These are phyloP conservation scores for Drosophila sucinea DNA, from an alignment of 1,140 invertebrate species.

Conservation along the genomic window DNA sequence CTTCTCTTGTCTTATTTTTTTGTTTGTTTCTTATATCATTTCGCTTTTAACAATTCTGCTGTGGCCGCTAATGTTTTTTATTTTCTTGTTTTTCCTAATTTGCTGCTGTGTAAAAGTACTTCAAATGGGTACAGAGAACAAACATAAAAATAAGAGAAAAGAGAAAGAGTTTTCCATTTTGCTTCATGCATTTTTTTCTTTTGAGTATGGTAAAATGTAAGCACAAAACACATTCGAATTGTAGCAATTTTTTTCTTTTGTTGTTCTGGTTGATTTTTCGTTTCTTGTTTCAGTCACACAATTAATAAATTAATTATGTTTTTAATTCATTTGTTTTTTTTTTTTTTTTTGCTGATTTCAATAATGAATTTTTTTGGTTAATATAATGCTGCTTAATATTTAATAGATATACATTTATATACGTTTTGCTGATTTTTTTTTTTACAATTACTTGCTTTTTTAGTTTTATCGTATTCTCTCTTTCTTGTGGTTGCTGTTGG, in stretches of 20 bases:
- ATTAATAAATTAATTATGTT: constrained; percentile 28
- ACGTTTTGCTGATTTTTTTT: constrained; percentile 65
- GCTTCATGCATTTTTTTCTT: background rate
- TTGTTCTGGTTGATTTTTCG: constrained; percentile 25
- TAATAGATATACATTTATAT: constrained; percentile 78
- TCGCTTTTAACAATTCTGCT: constrained; percentile 31
- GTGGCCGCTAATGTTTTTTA: constrained; percentile 14
- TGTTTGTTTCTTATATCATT: constrained; percentile 14
- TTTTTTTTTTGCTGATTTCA: constrained; percentile 65
- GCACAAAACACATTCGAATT: constrained; percentile 59
- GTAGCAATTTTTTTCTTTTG: constrained; percentile 32
- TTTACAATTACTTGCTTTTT: constrained; percentile 54
- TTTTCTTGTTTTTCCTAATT: constrained; percentile 30
- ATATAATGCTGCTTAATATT: constrained; percentile 80
- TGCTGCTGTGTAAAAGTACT: constrained; percentile 41
- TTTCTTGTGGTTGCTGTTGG: constrained; percentile 12
- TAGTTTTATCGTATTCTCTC: constrained; percentile 32
- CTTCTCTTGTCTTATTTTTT: constrained; percentile 3
- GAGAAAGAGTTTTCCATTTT: constrained; percentile 1
- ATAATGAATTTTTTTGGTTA: constrained; percentile 72
- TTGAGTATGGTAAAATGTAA: constrained; percentile 22
- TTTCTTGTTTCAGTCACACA: constrained; percentile 54
- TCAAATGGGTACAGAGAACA: constrained; percentile 32
- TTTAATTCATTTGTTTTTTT: constrained; percentile 34
- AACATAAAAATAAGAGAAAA: constrained; percentile 12